phyloP scores from a whole-genome alignment of 2,797 vertebrate species.

The Jordanella pulchra region DNA sequence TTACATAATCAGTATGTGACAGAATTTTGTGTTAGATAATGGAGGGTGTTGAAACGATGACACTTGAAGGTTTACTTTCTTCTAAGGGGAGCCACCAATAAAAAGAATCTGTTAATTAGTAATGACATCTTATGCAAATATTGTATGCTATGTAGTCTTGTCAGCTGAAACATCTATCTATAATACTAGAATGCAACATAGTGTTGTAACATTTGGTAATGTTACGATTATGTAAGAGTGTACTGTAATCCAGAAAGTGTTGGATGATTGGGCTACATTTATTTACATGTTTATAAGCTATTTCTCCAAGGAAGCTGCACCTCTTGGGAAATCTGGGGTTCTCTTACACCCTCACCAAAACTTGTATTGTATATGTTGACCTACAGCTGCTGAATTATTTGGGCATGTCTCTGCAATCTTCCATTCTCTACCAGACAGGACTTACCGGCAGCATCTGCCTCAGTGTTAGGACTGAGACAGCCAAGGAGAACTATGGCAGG shows the following conservation, averaged over 20 bases:
- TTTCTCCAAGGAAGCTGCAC: constrained; percentile 10
- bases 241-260: constrained; percentile 1
- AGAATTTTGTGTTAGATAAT: constrained; percentile 20
- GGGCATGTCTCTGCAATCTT: constrained; percentile 39
- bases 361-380: constrained; percentile 40
- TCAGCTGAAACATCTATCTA: constrained; percentile 53
- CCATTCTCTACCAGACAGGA: constrained; percentile 29
- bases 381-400: constrained; percentile 51
- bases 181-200: constrained; percentile 16
- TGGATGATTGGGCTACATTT: constrained; percentile 8
- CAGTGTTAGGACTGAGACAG: constrained; percentile 35
- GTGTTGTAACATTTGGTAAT: constrained; percentile 33
- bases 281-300: constrained; percentile 9
- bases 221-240: constrained; percentile 18
- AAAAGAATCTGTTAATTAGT: constrained; percentile 20
- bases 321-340: constrained; percentile 56
- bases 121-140: constrained; percentile 36
- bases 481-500: constrained; percentile 40
- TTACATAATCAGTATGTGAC: neutral
- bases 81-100: constrained; percentile 2
- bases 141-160: constrained; percentile 28
- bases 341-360: constrained; percentile 48
- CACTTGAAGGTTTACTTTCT: constrained; percentile 3
- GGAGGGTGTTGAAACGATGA: constrained; percentile 4
- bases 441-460: constrained; percentile 43